Conservation (phyloP, 2,113 vertebrate genomes). For the Baryphthengus martii region DNA sequence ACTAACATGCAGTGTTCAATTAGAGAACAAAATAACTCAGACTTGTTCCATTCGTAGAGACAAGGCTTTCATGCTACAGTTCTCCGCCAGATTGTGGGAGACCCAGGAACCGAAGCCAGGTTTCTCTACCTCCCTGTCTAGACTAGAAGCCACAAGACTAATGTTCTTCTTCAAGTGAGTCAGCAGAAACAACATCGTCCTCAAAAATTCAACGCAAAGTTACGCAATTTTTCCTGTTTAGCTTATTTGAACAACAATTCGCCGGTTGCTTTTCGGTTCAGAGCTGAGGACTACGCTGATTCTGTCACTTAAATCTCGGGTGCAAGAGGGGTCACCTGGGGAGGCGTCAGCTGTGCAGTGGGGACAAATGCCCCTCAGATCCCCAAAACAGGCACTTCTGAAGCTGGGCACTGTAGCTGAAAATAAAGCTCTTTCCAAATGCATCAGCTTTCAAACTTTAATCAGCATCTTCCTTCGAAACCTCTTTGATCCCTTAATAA, state of each 20-base stretch:
- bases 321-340: neutral
- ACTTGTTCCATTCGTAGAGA: neutral
- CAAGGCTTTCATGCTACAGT: neutral
- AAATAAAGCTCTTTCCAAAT: neutral
- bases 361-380: neutral
- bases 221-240: conserved; percentile 38
- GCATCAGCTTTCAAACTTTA: neutral
- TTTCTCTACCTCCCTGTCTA: conserved; percentile 25
- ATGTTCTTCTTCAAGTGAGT: neutral
- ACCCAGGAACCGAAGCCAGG: neutral
- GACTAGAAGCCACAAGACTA: conserved; percentile 38
- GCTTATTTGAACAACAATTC: neutral
- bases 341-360: neutral
- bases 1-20: neutral
- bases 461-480: neutral
- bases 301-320: neutral
- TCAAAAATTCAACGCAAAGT: conserved; percentile 23
- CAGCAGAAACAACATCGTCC: neutral
- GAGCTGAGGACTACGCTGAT: neutral
- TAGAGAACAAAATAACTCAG: neutral
- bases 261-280: neutral
- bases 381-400: neutral
- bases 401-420: neutral
- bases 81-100: neutral
- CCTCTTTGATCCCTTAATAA: conserved; percentile 37